These are phyloP conservation scores for Propsilocerus akamusi DNA, from an alignment of 1,140 invertebrate genomes.

Conservation along the genomic window DNA sequence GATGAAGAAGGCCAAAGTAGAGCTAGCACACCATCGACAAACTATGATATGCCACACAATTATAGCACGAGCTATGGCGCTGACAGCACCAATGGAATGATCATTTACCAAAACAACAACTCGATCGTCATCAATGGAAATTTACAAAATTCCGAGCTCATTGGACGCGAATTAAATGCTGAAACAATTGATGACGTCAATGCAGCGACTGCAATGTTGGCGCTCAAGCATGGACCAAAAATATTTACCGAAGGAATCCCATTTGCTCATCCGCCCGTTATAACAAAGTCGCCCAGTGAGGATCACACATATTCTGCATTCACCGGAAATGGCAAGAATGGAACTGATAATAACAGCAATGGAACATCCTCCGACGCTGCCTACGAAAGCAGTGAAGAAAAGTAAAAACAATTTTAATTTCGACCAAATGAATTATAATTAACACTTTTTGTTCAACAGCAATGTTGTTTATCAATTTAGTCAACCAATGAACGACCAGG, in stretches of 20 bases:
- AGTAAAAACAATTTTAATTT: constrained; percentile 16
- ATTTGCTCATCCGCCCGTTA: constrained; percentile 27
- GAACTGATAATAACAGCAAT: constrained; percentile 18
- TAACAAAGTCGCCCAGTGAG: constrained; percentile 53
- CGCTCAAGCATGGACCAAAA: constrained; percentile 50
- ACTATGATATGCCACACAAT: background rate
- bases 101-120: background rate
- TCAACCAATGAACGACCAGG: constrained; percentile 19
- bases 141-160: constrained; percentile 7
- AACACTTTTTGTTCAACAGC: constrained; percentile 1
- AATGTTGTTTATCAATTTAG: constrained; percentile 6
- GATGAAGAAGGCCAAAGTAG: background rate
- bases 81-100: background rate
- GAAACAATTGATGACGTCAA: constrained; percentile 51
- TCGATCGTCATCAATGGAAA: background rate
- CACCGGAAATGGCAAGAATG: constrained; percentile 17
- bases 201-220: constrained; percentile 65
- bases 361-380: constrained; percentile 27
- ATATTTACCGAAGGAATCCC: constrained; percentile 19
- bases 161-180: constrained; percentile 19
- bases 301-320: constrained; percentile 57
- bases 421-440: background rate
- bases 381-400: constrained; percentile 31
- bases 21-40: background rate
- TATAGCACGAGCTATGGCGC: background rate